Base-by-base conservation (phyloP, 2,797 vertebrate species). In the Paramormyrops hopkinsi region DNA sequence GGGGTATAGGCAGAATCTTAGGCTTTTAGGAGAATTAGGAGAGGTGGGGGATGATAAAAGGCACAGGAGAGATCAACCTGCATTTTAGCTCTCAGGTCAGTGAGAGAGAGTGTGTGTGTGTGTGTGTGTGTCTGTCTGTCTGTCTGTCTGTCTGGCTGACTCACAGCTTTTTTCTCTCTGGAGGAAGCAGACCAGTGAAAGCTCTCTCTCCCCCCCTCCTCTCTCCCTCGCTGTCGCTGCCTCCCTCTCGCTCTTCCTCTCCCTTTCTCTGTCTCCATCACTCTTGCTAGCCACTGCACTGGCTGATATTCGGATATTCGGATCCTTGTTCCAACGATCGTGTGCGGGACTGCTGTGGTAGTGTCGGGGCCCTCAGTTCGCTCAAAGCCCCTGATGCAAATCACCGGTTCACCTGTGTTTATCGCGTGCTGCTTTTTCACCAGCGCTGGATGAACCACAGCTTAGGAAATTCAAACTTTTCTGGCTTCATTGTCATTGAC, bases 261-360 rank as follows among this genome's bases (percentile, higher is more conserved):
- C 87, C 19, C 25, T 51, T 85, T 76, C 73, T 87, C 22, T 83
- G 85, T 2, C 8, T n/a, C 85, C 12, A 25, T 29, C 82, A 12
- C 46, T 11, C n/a, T 46, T 19, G n/a, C 91, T 93, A 93, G 91
- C 93, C 94, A 93, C 93, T 94, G 94, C 95, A 92, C 94, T 91
- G 88, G 92, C 91, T 94, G 93, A 93, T 94, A 92, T 93, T 53
- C 93, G 90, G 44, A 37, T 22, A 48, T 48, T 46, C 29, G 29
- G 29, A 29, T 84, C 82, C 9, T 41, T 51, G 37, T 48, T 83
- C 44, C 79, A 4, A 0, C n/a, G 79, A 44, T 8, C 44, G 41
- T 11, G 79, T 22, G 14, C 7, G 1, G 44, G 37, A 48, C 3
- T 82, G 44, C 41, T 11, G 41, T 11, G 65, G 19, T 46, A 11